phyloP scores from a whole-genome alignment of 2,888 invertebrate genomes.

The Cryptus armator region DNA sequence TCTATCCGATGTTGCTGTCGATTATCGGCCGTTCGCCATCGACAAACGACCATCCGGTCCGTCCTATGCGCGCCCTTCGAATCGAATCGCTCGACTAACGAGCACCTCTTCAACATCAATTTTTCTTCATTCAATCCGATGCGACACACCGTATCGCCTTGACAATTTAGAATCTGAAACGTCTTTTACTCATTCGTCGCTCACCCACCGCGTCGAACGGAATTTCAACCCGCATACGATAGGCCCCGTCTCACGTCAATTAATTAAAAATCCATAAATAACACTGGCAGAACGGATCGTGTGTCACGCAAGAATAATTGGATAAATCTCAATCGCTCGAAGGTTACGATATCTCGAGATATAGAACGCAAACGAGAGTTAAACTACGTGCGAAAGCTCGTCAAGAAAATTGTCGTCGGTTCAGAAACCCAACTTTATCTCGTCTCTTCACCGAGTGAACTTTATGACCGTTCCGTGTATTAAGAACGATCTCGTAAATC shows the following conservation, averaged over 20 bases:
- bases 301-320: not conserved
- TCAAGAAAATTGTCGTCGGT: not conserved
- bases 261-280: slow-evolving; percentile 65
- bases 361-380: not conserved
- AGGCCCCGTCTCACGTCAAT: slow-evolving; percentile 39
- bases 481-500: not conserved
- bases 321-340: slow-evolving; percentile 47
- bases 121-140: slow-evolving; percentile 58
- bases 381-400: not conserved
- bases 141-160: not conserved
- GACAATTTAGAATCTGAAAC: slow-evolving; percentile 12
- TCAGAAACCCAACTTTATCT: not conserved
- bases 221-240: slow-evolving; percentile 51
- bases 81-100: slow-evolving; percentile 59
- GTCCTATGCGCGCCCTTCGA: slow-evolving; percentile 30
- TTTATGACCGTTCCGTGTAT: not conserved
- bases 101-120: slow-evolving; percentile 65
- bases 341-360: not conserved
- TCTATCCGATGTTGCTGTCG: slow-evolving; percentile 35
- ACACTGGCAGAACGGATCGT: slow-evolving; percentile 19
- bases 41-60: slow-evolving; percentile 29
- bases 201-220: not conserved
- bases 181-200: not conserved
- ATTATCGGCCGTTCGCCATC: slow-evolving; percentile 59
- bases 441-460: not conserved